A percentile compares a stretch with the other conserved stretches of the same genome.
These are phyloP conservation scores for Olivierus martensii DNA, from an alignment of 1,140 invertebrate species.

Conservation along the genomic window DNA sequence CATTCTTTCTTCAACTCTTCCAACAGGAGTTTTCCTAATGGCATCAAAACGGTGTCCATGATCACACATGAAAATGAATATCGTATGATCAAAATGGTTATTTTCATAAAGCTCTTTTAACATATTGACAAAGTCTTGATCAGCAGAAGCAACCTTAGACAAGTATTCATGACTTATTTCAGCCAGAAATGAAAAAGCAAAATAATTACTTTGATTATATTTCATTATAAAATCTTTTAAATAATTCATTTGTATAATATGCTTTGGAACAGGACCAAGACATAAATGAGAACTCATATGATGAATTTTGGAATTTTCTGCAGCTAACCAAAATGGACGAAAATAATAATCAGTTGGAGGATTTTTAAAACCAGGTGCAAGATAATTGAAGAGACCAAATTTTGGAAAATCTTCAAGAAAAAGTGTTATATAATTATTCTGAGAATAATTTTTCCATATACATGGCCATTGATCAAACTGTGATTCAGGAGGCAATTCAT, in stretches of 20 bases:
- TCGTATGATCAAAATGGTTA: conserved; percentile 20
- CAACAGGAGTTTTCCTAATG: conserved; percentile 17
- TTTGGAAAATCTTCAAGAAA: conserved; percentile 35
- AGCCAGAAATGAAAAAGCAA: conserved; percentile 24
- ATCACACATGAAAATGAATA: conserved; percentile 24
- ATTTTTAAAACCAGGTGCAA: conserved; percentile 31
- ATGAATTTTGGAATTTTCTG: conserved; percentile 8
- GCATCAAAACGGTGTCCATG: conserved; percentile 24
- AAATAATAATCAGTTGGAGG: conserved; percentile 36
- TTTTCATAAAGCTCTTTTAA: conserved; percentile 16
- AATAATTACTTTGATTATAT: conserved; percentile 20
- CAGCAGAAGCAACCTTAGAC: conserved; percentile 13
- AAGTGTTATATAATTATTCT: conserved; percentile 33
- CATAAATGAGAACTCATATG: conserved; percentile 18
- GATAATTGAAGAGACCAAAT: conserved; percentile 37
- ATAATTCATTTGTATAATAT: conserved; percentile 8
- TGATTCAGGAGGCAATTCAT: neutral
- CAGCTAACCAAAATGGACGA: conserved; percentile 24
- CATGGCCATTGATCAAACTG: conserved; percentile 31
- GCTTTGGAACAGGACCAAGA: conserved; percentile 15
- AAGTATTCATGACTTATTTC: conserved; percentile 14
- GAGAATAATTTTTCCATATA: conserved; percentile 37
- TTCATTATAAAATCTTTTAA: conserved; percentile 15
- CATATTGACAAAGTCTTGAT: conserved; percentile 16
- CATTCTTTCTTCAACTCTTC: conserved; percentile 20